Evolutionary conservation across 2,797 vertebrate species (phyloP), one percentile per base, ranked within the genome.

Genomic region (Odontamblyopus lacepedii): DNA sequence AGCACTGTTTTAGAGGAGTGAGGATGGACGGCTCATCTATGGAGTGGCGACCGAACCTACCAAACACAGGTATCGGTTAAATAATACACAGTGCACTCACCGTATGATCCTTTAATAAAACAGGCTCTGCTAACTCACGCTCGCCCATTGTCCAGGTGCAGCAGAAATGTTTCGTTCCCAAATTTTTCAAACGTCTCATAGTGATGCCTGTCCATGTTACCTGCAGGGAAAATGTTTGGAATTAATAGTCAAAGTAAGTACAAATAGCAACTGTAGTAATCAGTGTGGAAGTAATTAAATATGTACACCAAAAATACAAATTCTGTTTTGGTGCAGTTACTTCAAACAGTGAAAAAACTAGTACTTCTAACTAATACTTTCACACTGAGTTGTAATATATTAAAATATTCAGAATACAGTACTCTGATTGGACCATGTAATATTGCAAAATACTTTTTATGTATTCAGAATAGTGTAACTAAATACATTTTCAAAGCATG

Each of bases 151-250:
- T 98, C 97, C 76, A 98, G 89, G 69, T 98, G 97, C 77, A 98
- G 95, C 74, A 98, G 93, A 78, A 98, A 97, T 0, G 96, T 97
- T 56, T 96, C 89, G 0, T 98, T 97, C 63, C 96, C 96, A 82
- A 98, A 98, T 80, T 95, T 96, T 89, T 98, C 97, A 75, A 98
- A 98, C 0, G 96, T 97, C 88, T 98, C 96, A 0, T 98, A 98
- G 87, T 98, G 97, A 83, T 98, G 97, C 70, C 97, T 84, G 87
- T 98, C 97, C 97, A 98, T 98, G 90, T 98, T 98, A 69, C 96
- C 97, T 98, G 75, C 0, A 5, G 2, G 56, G 8, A 38, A 41
- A 53, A 51, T 50, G 13, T 5, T 50, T 15, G 1, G 7, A 53
- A 32, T 53, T 3, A 67, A 32, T 19, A 67, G 50, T 53, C 13